phyloP scores from a whole-genome alignment of 2,797 vertebrate genomes.

The Chromobotia macracanthus region DNA sequence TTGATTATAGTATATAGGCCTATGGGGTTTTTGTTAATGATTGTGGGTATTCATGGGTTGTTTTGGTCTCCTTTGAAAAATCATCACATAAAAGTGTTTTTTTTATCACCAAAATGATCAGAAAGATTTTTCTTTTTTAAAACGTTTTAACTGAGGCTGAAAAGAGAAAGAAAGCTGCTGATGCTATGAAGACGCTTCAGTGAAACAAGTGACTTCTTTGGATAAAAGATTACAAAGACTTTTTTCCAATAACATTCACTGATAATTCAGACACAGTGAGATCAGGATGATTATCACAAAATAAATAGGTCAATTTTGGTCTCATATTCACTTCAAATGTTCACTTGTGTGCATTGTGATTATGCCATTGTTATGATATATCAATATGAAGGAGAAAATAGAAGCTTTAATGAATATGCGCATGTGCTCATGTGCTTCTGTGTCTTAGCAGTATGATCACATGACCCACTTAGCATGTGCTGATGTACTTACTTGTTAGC shows the following conservation, averaged over 20 bases:
- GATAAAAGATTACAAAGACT: not conserved
- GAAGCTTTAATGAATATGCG: not conserved
- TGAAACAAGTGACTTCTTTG: not conserved
- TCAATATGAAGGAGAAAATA: conserved; percentile 16
- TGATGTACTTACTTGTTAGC: conserved; percentile 8
- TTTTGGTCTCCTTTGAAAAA: not conserved
- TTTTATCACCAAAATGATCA: not conserved
- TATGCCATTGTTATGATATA: conserved; percentile 23
- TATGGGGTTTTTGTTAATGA: not conserved
- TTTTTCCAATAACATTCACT: not conserved
- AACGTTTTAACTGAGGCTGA: not conserved
- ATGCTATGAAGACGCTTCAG: not conserved
- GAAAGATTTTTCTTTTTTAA: not conserved
- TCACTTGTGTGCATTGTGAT: not conserved
- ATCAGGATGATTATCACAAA: not conserved
- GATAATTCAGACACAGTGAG: not conserved
- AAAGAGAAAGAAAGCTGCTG: not conserved
- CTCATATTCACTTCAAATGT: not conserved
- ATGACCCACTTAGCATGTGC: conserved; percentile 14
- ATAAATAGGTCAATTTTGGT: conserved; percentile 3
- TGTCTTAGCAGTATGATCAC: not conserved
- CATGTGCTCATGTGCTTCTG: not conserved
- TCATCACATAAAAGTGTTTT: not conserved
- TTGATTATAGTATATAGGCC: not conserved
- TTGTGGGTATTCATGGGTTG: not conserved